These are phyloP conservation scores for Acrobasis suavella DNA, from an alignment of 2,888 invertebrate genomes.

Conservation along the genomic window DNA sequence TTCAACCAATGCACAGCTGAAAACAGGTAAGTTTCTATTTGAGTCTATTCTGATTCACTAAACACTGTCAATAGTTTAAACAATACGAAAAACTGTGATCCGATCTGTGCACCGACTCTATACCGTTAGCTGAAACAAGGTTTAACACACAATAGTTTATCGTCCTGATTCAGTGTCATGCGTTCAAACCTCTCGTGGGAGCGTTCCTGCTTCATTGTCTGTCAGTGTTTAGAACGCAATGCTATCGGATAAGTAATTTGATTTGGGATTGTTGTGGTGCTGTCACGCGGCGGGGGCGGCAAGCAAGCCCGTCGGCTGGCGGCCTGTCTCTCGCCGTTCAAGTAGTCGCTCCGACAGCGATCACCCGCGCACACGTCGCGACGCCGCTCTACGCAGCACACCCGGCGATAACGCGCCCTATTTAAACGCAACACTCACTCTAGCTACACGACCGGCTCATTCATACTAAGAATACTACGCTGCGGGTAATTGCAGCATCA, in stretches of 20 bases:
- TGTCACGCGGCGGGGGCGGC: constrained; percentile 54
- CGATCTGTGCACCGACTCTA: not conserved
- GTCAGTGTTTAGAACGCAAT: constrained; percentile 55
- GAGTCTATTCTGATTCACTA: too few relatives aligned
- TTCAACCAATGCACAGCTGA: too few relatives aligned
- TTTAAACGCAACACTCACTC: constrained; percentile 62
- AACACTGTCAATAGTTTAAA: too few relatives aligned
- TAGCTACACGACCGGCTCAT: constrained; percentile 53
- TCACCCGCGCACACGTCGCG: constrained; percentile 65
- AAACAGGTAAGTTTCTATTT: too few relatives aligned
- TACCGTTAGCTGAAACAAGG: constrained; percentile 21
- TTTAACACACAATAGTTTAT: constrained; percentile 30
- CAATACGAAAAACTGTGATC: too few relatives aligned
- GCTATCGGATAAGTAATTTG: constrained; percentile 71
- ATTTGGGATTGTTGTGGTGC: constrained; percentile 55
- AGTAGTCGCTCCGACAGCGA: constrained; percentile 69
- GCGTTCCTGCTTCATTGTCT: constrained; percentile 50
- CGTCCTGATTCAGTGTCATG: constrained; percentile 48
- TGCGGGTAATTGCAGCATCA: constrained; percentile 41
- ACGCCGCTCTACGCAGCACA: constrained; percentile 40
- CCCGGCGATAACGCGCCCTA: constrained; percentile 68
- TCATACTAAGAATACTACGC: constrained; percentile 42
- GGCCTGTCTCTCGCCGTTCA: constrained; percentile 39
- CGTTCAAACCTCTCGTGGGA: constrained; percentile 60
- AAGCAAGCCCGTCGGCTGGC: constrained; percentile 34